Evolutionary conservation across 2,113 vertebrate genomes (phyloP).

Genomic region (Sebastes schlegelii): DNA sequence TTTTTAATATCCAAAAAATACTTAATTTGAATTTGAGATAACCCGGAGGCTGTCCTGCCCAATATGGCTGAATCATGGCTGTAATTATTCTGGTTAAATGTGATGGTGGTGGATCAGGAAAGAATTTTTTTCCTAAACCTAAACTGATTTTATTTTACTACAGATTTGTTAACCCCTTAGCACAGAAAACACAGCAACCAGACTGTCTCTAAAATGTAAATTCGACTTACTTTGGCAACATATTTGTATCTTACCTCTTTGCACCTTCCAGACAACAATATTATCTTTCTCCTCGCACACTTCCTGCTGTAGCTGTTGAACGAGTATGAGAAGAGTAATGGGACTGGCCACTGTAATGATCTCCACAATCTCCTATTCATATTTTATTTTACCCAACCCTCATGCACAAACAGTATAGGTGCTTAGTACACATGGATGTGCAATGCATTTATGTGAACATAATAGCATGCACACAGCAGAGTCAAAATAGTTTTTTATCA

Average conservation of each 20-base stretch:
- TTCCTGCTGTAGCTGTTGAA: not conserved
- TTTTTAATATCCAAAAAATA: slow-evolving; percentile 7
- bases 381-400: slow-evolving; percentile 10
- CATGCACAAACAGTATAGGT: not conserved
- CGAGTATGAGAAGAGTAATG: not conserved
- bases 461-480: not conserved
- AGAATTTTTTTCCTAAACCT: not conserved
- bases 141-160: not conserved
- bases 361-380: slow-evolving; percentile 4
- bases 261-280: not conserved
- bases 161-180: not conserved
- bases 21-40: not conserved
- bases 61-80: not conserved
- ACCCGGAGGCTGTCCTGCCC: not conserved
- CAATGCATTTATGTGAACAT: not conserved
- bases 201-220: not conserved
- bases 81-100: slow-evolving; percentile 13
- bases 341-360: slow-evolving; percentile 3
- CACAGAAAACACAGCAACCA: not conserved
- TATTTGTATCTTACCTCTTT: not conserved
- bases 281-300: not conserved
- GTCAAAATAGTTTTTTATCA: slow-evolving; percentile 24
- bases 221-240: not conserved
- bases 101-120: not conserved
- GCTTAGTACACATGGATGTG: not conserved